These are phyloP conservation scores for Myopa tessellatipennis DNA, from an alignment of 2,888 invertebrate genomes.

Conservation along the genomic window DNA sequence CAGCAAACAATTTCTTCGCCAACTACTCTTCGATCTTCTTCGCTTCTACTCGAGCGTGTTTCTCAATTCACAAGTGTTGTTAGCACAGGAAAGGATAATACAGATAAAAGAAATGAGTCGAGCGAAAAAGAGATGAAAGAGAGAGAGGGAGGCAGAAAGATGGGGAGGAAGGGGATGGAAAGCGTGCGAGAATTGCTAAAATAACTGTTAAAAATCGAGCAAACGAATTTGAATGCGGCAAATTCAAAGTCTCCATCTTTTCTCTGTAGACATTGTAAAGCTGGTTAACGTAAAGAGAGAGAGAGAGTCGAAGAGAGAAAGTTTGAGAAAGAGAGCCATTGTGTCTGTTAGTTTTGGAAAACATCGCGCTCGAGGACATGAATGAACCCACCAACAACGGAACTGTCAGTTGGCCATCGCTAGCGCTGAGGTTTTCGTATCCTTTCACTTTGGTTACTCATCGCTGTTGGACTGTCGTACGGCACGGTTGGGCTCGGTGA, in stretches of 20 bases:
- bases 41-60: neutral
- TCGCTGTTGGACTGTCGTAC: conserved; percentile 22
- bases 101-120: neutral
- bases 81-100: conserved; percentile 10
- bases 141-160: neutral
- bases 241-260: conserved; percentile 10
- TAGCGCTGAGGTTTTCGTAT: conserved; percentile 14
- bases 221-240: conserved; percentile 13
- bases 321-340: neutral
- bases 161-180: too few species aligned
- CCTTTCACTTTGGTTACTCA: conserved; percentile 29
- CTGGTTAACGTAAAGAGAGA: neutral
- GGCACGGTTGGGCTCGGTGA: conserved; percentile 23
- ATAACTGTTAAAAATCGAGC: neutral
- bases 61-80: conserved; percentile 16
- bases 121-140: neutral
- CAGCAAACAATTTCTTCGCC: too few species aligned
- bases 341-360: neutral
- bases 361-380: conserved; percentile 35
- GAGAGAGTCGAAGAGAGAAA: neutral
- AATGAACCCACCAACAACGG: conserved; percentile 9
- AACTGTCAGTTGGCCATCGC: conserved; percentile 18
- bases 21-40: too few species aligned
- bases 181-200: too few species aligned
- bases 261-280: neutral